These are phyloP conservation scores for Umimayanthus kanabou DNA, from an alignment of 92 coral and sea anemone genomes.

Conservation along the genomic window DNA sequence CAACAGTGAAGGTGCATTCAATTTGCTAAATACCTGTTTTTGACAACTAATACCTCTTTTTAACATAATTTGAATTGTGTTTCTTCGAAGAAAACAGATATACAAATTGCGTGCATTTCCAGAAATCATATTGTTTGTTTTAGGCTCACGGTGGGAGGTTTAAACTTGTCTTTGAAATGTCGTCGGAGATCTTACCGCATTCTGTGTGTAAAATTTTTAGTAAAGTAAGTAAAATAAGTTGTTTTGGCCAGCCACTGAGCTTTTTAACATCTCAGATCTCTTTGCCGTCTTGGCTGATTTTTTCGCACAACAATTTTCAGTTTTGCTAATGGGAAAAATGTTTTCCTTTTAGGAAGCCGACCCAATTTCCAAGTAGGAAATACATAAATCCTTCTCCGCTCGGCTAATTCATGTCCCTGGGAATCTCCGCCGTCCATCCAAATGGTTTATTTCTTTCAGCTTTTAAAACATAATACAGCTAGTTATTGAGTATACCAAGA, in stretches of 20 bases:
- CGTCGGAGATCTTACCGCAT: conserved; percentile 40
- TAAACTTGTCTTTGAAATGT: background rate
- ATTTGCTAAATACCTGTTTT: conserved; percentile 28
- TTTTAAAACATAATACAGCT: conserved; percentile 29
- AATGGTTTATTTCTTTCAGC: conserved; percentile 4
- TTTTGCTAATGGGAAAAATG: conserved; percentile 7
- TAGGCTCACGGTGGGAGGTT: background rate
- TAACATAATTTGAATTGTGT: conserved; percentile 14
- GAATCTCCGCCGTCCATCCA: conserved; percentile 10
- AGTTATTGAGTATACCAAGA: conserved; percentile 14
- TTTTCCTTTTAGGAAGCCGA: conserved; percentile 21
- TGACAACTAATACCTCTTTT: conserved; percentile 16
- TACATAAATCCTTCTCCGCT: conserved; percentile 22
- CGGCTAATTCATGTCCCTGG: conserved; percentile 34
- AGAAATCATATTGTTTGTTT: background rate
- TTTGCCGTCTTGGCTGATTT: background rate
- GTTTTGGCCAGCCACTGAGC: conserved; percentile 5
- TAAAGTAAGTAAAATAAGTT: conserved; percentile 1
- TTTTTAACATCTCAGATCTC: background rate
- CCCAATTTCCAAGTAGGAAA: conserved; percentile 33
- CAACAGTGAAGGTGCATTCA: conserved; percentile 27
- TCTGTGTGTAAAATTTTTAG: conserved; percentile 4
- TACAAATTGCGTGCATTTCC: conserved; percentile 26
- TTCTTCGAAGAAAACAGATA: background rate
- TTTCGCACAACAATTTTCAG: background rate